These are phyloP conservation scores for Drosophila baimaii DNA, from an alignment of 1,140 invertebrate species.

Conservation along the genomic window DNA sequence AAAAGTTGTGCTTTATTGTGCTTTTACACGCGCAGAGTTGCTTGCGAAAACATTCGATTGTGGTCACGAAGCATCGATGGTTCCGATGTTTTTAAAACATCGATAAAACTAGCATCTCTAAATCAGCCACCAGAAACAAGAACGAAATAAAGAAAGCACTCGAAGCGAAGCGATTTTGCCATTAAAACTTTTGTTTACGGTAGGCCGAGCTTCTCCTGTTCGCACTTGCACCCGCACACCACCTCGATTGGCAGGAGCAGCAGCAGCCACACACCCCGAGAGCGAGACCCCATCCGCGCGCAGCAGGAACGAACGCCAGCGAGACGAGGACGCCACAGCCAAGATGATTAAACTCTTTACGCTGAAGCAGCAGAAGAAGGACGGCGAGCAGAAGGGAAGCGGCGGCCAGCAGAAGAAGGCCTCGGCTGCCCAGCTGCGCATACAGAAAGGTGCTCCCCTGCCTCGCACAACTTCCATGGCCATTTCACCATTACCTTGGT, in stretches of 20 bases:
- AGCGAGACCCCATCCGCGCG: conserved; percentile 8
- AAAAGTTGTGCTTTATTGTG: too few species aligned
- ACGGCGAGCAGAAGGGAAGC: conserved; percentile 93
- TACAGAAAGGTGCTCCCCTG: conserved; percentile 93
- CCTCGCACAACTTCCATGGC: background rate
- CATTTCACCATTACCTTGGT: conserved; percentile 12
- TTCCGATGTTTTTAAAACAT: too few species aligned
- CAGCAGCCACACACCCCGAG: conserved; percentile 11
- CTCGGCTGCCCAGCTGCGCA: conserved; percentile 97
- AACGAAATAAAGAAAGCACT: conserved; percentile 43
- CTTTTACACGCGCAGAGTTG: too few species aligned
- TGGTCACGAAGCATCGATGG: too few species aligned
- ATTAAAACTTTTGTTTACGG: conserved; percentile 38
- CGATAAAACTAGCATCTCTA: too few species aligned
- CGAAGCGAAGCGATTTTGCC: conserved; percentile 33
- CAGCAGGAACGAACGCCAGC: conserved; percentile 40
- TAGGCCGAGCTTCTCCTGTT: conserved; percentile 31
- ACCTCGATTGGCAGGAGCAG: background rate
- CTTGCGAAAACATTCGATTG: too few species aligned
- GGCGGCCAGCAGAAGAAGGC: conserved; percentile 93
- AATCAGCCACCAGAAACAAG: conserved; percentile 6
- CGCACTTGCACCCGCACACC: conserved; percentile 10
- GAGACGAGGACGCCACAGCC: conserved; percentile 47
- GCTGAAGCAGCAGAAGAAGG: conserved; percentile 98
- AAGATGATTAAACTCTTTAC: conserved; percentile 99